A percentile compares a stretch with the other conserved stretches of the same genome.
Evolutionary conservation across 2,113 vertebrate genomes (phyloP).

Genomic region (Upupa epops): DNA sequence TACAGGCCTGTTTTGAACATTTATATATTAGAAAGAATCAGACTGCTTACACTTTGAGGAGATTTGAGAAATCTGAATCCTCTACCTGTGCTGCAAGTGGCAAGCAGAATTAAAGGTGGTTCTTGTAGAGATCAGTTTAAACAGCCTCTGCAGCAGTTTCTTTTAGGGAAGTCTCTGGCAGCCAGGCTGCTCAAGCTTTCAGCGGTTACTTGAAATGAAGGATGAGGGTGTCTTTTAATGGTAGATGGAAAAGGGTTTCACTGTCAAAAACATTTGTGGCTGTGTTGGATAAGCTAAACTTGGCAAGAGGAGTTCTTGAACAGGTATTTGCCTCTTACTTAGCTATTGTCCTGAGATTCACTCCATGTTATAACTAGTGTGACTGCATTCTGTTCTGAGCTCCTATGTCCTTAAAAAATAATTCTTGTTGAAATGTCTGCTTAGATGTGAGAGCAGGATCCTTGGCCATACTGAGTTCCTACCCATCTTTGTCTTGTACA

Average conservation of each 20-base stretch:
- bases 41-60: background rate
- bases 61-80: background rate
- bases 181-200: background rate
- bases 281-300: background rate
- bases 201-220: constrained; percentile 29
- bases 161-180: background rate
- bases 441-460: background rate
- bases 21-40: background rate
- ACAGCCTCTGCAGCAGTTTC: background rate
- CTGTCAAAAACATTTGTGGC: background rate
- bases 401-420: background rate
- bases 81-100: background rate
- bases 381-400: background rate
- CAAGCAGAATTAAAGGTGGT: background rate
- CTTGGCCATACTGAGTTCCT: background rate
- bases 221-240: constrained; percentile 31
- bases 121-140: background rate
- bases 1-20: background rate
- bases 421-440: background rate
- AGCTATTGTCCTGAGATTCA: background rate
- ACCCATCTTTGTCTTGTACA: background rate
- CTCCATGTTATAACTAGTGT: fast-evolving
- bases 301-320: background rate
- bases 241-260: constrained; percentile 18
- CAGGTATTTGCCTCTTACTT: background rate